These are phyloP conservation scores for Sparus aurata DNA, from an alignment of 2,797 vertebrate species.

Conservation along the genomic window DNA sequence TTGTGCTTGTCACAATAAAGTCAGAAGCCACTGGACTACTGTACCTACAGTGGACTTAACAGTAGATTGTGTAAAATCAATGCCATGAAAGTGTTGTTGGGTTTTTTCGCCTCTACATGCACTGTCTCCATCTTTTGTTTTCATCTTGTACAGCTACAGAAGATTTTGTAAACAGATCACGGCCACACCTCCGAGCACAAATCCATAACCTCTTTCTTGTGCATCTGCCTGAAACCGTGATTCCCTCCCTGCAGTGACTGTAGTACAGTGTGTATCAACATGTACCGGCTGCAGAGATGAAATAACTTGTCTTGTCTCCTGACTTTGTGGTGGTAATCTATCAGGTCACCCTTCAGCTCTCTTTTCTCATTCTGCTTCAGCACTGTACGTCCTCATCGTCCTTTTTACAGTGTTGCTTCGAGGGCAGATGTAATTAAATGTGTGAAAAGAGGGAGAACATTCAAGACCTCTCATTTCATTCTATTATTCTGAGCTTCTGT, in stretches of 20 bases:
- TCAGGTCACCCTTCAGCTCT: conserved; percentile 31
- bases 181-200: conserved; percentile 32
- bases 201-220: conserved; percentile 37
- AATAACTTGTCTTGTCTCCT: conserved; percentile 35
- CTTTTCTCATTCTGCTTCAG: conserved; percentile 13
- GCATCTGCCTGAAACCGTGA: conserved; percentile 31
- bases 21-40: neutral
- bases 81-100: neutral
- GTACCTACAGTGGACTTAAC: neutral
- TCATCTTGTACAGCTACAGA: neutral
- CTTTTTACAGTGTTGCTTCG: conserved; percentile 24
- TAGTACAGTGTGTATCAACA: conserved; percentile 27
- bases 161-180: conserved; percentile 39
- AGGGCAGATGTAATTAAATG: conserved; percentile 34
- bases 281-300: conserved; percentile 18
- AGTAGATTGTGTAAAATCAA: neutral
- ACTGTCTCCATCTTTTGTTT: conserved; percentile 15
- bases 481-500: neutral
- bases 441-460: conserved; percentile 5
- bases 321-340: conserved; percentile 14
- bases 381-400: conserved; percentile 1
- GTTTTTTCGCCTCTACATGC: neutral
- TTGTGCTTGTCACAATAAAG: neutral
- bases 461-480: conserved; percentile 9
- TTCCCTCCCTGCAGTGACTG: conserved; percentile 3